Evolutionary conservation across 1,140 invertebrate genomes (phyloP).

Genomic region (Ylistrum balloti): DNA sequence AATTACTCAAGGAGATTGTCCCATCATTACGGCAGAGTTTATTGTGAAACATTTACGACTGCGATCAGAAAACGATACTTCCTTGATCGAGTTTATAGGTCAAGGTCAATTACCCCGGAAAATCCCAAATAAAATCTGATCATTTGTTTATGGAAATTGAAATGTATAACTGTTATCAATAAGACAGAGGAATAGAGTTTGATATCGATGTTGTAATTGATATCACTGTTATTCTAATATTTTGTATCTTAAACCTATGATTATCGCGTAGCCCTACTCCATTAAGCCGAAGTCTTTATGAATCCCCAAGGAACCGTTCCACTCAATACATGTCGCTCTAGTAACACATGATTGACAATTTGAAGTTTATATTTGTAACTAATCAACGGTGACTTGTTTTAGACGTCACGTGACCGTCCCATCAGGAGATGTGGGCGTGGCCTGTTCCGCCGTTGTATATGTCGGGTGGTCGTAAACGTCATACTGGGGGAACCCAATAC

Average conservation of each 20-base stretch:
- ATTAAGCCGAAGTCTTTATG: slow-evolving; percentile 39
- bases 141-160: slow-evolving; percentile 8
- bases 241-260: slow-evolving; percentile 27
- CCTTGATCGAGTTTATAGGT: background rate
- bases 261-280: background rate
- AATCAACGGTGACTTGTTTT: slow-evolving; percentile 38
- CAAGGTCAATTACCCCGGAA: slow-evolving; percentile 1
- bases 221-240: background rate
- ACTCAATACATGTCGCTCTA: slow-evolving; percentile 9
- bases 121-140: slow-evolving; percentile 29
- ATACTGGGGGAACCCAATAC: slow-evolving; percentile 15
- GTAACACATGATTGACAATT: slow-evolving; percentile 39
- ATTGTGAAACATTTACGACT: slow-evolving; percentile 39
- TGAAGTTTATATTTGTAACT: slow-evolving; percentile 40
- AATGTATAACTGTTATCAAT: slow-evolving; percentile 35
- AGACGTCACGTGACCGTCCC: slow-evolving; percentile 27
- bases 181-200: slow-evolving; percentile 32
- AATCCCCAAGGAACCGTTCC: slow-evolving; percentile 37
- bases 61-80: slow-evolving; percentile 2
- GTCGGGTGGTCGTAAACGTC: slow-evolving; percentile 27
- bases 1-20: background rate
- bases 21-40: background rate
- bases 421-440: background rate
- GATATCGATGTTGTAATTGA: slow-evolving; percentile 25
- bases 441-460: background rate